These are phyloP conservation scores for Gonioctena quinquepunctata DNA, from an alignment of 1,140 invertebrate species.

Conservation along the genomic window DNA sequence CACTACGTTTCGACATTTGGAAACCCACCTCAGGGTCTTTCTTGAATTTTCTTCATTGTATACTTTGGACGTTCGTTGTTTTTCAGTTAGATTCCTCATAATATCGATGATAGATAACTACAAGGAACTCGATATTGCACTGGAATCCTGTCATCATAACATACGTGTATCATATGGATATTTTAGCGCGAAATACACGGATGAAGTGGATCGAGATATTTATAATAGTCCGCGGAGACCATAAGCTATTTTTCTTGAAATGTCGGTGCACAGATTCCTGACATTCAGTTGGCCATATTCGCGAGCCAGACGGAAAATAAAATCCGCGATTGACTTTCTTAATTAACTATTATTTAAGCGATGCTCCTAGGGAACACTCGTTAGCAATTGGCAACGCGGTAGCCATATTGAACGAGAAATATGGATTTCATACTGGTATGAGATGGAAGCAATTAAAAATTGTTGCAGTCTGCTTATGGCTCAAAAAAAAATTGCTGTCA, in stretches of 20 bases:
- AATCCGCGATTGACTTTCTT: neutral
- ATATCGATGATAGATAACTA: no score
- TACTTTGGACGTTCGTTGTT: no score
- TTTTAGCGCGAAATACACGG: neutral
- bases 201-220: neutral
- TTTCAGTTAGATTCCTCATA: no score
- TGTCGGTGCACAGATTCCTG: neutral
- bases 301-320: neutral
- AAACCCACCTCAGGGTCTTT: no score
- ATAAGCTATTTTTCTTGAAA: neutral
- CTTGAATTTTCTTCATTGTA: no score
- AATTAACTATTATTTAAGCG: neutral
- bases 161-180: neutral
- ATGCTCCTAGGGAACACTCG: neutral
- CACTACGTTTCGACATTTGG: no score
- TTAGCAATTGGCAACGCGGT: neutral
- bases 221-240: neutral
- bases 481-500: no score
- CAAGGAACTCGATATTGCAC: neutral
- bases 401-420: neutral
- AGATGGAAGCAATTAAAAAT: no score
- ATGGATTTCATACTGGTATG: neutral
- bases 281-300: neutral
- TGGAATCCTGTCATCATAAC: neutral
- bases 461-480: no score